These are phyloP conservation scores for Polyploca ridens DNA, from an alignment of 2,888 invertebrate genomes.

Conservation along the genomic window DNA sequence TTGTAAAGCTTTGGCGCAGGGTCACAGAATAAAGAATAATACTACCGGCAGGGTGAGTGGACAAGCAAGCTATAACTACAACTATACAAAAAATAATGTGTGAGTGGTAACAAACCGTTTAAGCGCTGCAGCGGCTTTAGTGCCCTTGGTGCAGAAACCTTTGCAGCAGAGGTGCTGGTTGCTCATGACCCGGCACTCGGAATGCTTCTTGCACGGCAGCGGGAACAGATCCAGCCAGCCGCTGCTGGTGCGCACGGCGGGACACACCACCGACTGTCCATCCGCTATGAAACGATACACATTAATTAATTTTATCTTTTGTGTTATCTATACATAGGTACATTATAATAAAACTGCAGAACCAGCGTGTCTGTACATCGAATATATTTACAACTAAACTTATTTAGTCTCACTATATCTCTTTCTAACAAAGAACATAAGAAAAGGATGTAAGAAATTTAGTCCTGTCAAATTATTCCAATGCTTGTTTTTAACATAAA, in stretches of 20 bases:
- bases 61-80: neutral
- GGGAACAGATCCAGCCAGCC: conserved; percentile 82
- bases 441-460: too few relatives aligned
- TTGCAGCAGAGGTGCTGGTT: conserved; percentile 84
- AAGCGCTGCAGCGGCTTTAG: conserved; percentile 51
- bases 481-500: too few relatives aligned
- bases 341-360: too few relatives aligned
- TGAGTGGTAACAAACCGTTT: conserved; percentile 53
- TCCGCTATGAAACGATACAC: conserved; percentile 36
- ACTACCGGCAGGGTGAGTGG: conserved; percentile 4
- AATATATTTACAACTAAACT: too few relatives aligned
- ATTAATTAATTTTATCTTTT: too few relatives aligned
- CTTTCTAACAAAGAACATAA: too few relatives aligned
- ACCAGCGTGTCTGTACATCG: too few relatives aligned
- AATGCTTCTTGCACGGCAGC: conserved; percentile 80
- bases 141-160: conserved; percentile 79
- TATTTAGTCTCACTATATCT: too few relatives aligned
- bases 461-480: too few relatives aligned
- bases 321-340: too few relatives aligned
- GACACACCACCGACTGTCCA: conserved; percentile 69
- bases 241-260: conserved; percentile 76
- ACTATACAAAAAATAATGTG: conserved; percentile 14
- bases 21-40: too few relatives aligned
- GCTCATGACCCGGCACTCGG: conserved; percentile 84
- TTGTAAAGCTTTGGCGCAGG: neutral